Evolutionary conservation across 2,113 vertebrate genomes (phyloP).

Genomic region (Lampris megalopsis): DNA sequence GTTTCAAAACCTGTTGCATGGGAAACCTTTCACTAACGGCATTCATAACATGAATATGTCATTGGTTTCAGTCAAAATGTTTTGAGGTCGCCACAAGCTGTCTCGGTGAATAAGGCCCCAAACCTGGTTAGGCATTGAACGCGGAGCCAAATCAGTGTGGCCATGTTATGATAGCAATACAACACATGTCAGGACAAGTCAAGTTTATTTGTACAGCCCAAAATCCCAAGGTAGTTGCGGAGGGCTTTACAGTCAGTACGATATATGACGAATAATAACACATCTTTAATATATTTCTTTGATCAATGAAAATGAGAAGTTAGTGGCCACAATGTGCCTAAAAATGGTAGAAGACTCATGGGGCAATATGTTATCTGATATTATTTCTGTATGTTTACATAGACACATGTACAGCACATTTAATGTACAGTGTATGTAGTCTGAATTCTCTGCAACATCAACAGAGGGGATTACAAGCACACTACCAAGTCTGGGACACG

Average conservation of each 20-base stretch:
- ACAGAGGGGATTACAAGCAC: conserved; percentile 49
- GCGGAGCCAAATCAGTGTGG: neutral
- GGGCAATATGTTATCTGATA: neutral
- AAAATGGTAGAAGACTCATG: conserved; percentile 15
- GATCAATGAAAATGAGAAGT: neutral
- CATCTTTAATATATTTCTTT: conserved; percentile 26
- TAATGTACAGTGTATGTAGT: conserved; percentile 30
- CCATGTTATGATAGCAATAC: neutral
- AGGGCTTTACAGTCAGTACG: no score
- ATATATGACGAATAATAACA: no score
- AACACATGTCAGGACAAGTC: no score
- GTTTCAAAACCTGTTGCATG: no score
- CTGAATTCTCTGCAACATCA: conserved; percentile 34
- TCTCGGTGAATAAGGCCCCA: conserved; percentile 49
- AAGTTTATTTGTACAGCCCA: no score
- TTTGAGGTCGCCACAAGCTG: conserved; percentile 3
- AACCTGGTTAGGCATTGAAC: conserved; percentile 34
- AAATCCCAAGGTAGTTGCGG: no score
- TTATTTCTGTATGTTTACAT: neutral
- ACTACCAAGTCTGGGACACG: conserved; percentile 16
- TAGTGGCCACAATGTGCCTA: neutral
- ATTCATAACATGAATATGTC: conserved; percentile 32
- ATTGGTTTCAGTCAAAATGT: conserved; percentile 8
- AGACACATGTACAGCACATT: neutral
- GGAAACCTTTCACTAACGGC: neutral